phyloP scores from a whole-genome alignment of 2,797 vertebrate genomes.

The Lacerta bilineata region DNA sequence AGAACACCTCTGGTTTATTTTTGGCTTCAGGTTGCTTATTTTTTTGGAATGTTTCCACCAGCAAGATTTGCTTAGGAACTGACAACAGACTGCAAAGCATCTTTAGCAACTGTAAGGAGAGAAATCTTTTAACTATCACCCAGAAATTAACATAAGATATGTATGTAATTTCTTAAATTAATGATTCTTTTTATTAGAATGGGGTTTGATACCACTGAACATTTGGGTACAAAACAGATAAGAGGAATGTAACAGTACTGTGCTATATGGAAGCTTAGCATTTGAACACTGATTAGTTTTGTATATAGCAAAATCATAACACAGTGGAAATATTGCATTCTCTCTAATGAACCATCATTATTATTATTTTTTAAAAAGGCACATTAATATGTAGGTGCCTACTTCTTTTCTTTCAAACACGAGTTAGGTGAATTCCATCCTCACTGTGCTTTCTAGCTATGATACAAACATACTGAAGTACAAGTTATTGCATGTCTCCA shows the following conservation, averaged over 20 bases:
- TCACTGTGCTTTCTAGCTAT: neutral
- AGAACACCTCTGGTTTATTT: neutral
- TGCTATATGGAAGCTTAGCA: conserved; percentile 15
- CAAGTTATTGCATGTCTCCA: neutral
- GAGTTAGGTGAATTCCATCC: neutral
- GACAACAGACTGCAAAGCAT: neutral
- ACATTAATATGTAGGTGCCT: neutral
- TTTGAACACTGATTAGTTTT: neutral
- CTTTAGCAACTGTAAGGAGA: neutral
- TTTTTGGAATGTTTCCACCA: neutral
- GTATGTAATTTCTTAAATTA: conserved; percentile 34
- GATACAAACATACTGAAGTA: conserved; percentile 33
- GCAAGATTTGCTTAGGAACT: neutral
- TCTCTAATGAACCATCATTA: neutral
- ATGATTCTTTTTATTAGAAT: conserved; percentile 53
- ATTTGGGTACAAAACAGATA: neutral
- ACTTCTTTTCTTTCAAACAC: neutral
- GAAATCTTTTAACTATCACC: neutral
- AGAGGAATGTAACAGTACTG: conserved; percentile 13
- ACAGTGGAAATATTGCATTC: neutral
- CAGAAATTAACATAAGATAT: neutral
- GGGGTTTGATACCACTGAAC: neutral
- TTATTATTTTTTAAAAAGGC: neutral
- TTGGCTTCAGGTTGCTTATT: neutral
- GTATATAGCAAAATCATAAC: neutral